Percentiles rank a stretch among this genome's conserved stretches.
Conservation (phyloP, 1,140 invertebrate genomes). For the Drosophila funebris region DNA sequence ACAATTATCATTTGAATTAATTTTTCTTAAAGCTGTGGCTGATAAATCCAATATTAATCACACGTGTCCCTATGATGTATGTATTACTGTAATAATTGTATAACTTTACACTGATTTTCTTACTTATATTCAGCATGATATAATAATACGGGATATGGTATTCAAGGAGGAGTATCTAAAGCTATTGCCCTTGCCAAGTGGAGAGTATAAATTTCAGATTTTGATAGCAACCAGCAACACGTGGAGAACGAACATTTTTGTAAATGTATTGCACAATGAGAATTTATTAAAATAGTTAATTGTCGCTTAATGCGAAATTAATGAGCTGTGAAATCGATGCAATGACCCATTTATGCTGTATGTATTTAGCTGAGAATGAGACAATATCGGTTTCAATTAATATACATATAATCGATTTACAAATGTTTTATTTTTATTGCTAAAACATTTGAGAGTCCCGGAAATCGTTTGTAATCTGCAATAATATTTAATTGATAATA, state of each 20-base stretch:
- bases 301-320: not conserved
- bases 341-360: not conserved
- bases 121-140: constrained; percentile 47
- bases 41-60: constrained; percentile 40
- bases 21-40: not conserved
- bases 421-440: no score
- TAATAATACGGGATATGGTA: constrained; percentile 25
- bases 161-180: constrained; percentile 10
- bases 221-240: constrained; percentile 16
- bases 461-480: no score
- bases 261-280: constrained; percentile 5
- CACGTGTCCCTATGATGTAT: constrained; percentile 31
- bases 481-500: no score
- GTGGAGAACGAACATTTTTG: constrained; percentile 26
- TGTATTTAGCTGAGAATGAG: not conserved
- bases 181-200: constrained; percentile 23
- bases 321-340: not conserved
- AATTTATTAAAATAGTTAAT: not conserved
- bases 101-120: not conserved
- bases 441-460: no score
- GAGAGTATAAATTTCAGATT: constrained; percentile 38
- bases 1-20: constrained; percentile 14
- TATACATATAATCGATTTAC: no score
- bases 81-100: not conserved
- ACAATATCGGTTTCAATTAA: no score